Evolutionary conservation across 23 tunicate genomes (phyloP).

Genomic region (Diplosoma virens): DNA sequence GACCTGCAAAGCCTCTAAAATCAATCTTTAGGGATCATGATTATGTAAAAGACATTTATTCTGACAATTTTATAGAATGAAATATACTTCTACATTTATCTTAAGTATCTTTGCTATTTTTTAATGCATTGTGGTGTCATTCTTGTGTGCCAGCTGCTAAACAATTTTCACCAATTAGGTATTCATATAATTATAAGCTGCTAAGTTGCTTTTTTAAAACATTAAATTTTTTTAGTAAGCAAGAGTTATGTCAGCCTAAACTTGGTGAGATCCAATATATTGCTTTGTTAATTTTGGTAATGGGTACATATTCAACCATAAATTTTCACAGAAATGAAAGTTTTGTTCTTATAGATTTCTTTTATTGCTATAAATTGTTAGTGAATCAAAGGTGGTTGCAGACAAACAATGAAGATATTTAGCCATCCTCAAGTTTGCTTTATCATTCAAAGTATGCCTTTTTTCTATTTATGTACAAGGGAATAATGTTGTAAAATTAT

Average conservation of each 20-base stretch:
- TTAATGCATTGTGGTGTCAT: constrained; percentile 54
- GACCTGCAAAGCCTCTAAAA: not conserved
- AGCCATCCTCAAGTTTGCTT: too few species aligned
- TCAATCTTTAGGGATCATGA: not conserved
- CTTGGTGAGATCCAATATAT: too few species aligned
- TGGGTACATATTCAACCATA: too few species aligned
- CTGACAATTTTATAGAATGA: constrained; percentile 13
- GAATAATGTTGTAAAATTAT: too few species aligned
- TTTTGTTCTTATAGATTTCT: constrained; percentile 39
- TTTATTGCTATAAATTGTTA: constrained; percentile 66
- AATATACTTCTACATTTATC: not conserved
- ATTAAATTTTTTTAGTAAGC: too few species aligned
- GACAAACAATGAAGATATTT: too few species aligned
- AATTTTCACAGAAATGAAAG: too few species aligned
- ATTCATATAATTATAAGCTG: not conserved
- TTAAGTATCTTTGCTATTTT: constrained; percentile 42
- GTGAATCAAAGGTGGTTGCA: constrained; percentile 56
- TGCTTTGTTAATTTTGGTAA: too few species aligned
- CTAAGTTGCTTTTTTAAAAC: too few species aligned
- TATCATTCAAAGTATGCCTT: too few species aligned
- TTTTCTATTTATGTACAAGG: too few species aligned
- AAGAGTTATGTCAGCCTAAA: too few species aligned
- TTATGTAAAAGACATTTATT: constrained; percentile 7
- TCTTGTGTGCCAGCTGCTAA: constrained; percentile 12
- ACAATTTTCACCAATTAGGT: constrained; percentile 20